Conservation (phyloP, 2,888 invertebrate genomes). For the Shargacucullia verbasci region DNA sequence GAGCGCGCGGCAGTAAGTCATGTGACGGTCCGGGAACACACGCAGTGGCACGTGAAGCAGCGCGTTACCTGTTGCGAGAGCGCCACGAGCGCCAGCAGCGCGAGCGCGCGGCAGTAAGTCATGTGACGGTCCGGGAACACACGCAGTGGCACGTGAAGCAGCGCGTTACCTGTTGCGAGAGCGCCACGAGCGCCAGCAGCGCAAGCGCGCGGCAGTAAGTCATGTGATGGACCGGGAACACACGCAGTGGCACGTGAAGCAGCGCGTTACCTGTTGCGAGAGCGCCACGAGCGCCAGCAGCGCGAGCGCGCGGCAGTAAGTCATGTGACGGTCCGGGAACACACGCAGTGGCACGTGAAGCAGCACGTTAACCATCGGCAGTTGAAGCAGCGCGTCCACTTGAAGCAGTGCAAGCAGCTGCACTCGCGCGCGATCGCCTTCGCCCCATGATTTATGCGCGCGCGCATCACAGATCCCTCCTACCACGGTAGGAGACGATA, state of each 20-base stretch:
- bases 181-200: too few species aligned
- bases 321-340: constrained; percentile 44
- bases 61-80: too few species aligned
- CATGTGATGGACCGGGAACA: constrained; percentile 49
- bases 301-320: constrained; percentile 40
- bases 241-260: constrained; percentile 62
- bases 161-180: constrained; percentile 32
- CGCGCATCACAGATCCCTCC: constrained; percentile 57
- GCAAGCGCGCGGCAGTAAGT: constrained; percentile 41
- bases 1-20: constrained; percentile 37
- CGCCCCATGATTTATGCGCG: constrained; percentile 63
- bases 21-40: constrained; percentile 48
- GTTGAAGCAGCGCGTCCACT: constrained; percentile 58
- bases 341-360: constrained; percentile 65
- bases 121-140: constrained; percentile 49
- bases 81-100: too few species aligned
- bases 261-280: constrained; percentile 42
- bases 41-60: constrained; percentile 68
- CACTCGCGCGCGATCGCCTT: constrained; percentile 69
- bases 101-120: constrained; percentile 38
- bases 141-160: constrained; percentile 62
- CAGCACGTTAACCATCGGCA: constrained; percentile 70
- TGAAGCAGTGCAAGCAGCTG: constrained; percentile 62
- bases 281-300: constrained; percentile 55
- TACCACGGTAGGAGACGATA: constrained; percentile 38